These are phyloP conservation scores for Macaria liturata DNA, from an alignment of 2,888 invertebrate species.

Conservation along the genomic window DNA sequence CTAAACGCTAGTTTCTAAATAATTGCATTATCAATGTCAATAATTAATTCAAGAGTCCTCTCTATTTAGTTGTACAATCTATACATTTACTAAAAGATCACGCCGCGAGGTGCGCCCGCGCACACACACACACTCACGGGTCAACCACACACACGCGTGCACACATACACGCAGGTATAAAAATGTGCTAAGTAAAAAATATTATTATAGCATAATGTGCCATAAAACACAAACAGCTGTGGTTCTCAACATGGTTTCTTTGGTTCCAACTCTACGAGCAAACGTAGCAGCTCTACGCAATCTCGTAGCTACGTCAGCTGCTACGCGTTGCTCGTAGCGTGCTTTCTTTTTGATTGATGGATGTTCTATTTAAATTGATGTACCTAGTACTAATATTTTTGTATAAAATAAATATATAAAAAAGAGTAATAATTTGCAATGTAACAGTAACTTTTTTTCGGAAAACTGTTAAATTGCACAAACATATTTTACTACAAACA, in stretches of 20 bases:
- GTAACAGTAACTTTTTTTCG: too few relatives aligned
- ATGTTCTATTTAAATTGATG: too few relatives aligned
- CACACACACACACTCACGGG: slow-evolving; percentile 36
- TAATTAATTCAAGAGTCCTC: slow-evolving; percentile 13
- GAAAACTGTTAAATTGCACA: too few relatives aligned
- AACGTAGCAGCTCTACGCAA: slow-evolving; percentile 37
- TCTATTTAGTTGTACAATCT: slow-evolving; percentile 19
- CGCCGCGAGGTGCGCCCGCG: slow-evolving; percentile 52
- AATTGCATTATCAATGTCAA: slow-evolving; percentile 10
- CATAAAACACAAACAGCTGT: slow-evolving; percentile 68
- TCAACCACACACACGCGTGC: slow-evolving; percentile 34
- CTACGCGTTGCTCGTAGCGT: slow-evolving; percentile 42
- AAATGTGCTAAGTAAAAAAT: slow-evolving; percentile 82
- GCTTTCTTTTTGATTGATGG: slow-evolving; percentile 26
- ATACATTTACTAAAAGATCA: slow-evolving; percentile 24
- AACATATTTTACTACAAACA: too few relatives aligned
- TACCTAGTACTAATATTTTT: too few relatives aligned
- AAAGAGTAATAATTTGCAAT: too few relatives aligned
- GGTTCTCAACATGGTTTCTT: slow-evolving; percentile 61
- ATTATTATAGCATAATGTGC: slow-evolving; percentile 79
- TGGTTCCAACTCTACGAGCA: slow-evolving; percentile 29
- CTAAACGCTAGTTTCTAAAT: slow-evolving; percentile 9
- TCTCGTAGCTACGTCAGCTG: slow-evolving; percentile 31
- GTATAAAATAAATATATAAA: too few relatives aligned
- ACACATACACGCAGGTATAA: slow-evolving; percentile 48